Percentiles rank a stretch among this genome's conserved stretches.
Conservation (phyloP, 2,797 vertebrate genomes). For the Acipenser transmontanus region DNA sequence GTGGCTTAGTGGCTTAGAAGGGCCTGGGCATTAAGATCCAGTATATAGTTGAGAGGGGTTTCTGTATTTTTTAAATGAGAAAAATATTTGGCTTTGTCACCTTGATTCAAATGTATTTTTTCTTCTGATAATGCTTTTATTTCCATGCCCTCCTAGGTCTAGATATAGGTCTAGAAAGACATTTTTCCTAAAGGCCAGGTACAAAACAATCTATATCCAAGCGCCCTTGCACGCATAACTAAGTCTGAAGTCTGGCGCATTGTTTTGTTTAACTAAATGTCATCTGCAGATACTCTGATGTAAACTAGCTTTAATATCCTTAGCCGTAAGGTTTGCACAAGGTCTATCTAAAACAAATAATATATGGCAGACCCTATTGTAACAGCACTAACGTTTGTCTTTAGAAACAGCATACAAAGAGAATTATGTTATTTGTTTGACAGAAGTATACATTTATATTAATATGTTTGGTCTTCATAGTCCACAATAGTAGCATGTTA, state of each 20-base stretch:
- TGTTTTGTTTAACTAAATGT: neutral
- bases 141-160: too few relatives aligned
- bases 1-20: too few relatives aligned
- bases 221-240: too few relatives aligned
- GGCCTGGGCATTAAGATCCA: too few relatives aligned
- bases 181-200: too few relatives aligned
- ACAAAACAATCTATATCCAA: too few relatives aligned
- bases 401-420: neutral
- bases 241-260: neutral
- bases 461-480: neutral
- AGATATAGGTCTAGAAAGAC: too few relatives aligned
- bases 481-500: neutral
- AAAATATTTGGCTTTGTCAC: too few relatives aligned
- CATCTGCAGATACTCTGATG: neutral
- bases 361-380: neutral
- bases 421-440: neutral
- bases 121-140: too few relatives aligned
- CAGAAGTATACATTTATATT: neutral
- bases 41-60: too few relatives aligned
- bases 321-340: neutral
- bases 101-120: too few relatives aligned
- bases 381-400: neutral
- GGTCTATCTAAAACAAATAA: neutral
- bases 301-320: neutral
- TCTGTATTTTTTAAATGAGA: too few relatives aligned